Percentiles rank a stretch among this genome's conserved stretches.
Evolutionary conservation across 1,140 invertebrate species (phyloP).

Genomic region (Orius insidiosus): DNA sequence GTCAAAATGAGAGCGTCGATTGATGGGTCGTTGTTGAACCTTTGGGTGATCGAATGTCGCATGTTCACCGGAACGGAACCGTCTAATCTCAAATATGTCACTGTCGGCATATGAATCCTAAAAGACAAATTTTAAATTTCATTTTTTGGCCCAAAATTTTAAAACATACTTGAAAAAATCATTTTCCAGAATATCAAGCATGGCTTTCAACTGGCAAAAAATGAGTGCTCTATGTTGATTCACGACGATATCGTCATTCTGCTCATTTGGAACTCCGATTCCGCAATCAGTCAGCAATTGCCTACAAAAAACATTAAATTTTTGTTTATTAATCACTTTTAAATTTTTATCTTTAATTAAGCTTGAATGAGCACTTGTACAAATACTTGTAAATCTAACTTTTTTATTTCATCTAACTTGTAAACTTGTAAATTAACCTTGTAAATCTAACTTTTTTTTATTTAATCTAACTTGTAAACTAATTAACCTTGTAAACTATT

Average conservation of each 20-base stretch:
- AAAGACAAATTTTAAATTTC: slow-evolving; percentile 10
- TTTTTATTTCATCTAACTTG: too few species aligned
- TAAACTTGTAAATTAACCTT: neutral
- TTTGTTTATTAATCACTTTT: too few species aligned
- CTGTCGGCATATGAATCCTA: slow-evolving; percentile 63
- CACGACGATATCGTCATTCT: slow-evolving; percentile 37
- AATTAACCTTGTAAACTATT: too few species aligned
- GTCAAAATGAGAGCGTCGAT: slow-evolving; percentile 92
- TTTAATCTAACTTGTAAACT: neutral
- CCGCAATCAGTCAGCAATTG: slow-evolving; percentile 92
- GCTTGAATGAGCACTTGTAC: too few species aligned
- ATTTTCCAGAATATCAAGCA: slow-evolving; percentile 93
- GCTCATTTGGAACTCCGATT: slow-evolving; percentile 50
- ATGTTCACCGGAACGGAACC: slow-evolving; percentile 76
- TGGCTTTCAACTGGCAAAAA: slow-evolving; percentile 93
- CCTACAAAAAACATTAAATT: slow-evolving; percentile 29
- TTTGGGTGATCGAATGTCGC: slow-evolving; percentile 72
- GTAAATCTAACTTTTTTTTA: neutral
- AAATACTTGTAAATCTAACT: too few species aligned
- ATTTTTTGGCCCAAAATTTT: neutral
- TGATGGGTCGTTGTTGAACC: slow-evolving; percentile 93
- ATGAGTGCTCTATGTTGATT: slow-evolving; percentile 90
- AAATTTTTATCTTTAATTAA: too few species aligned
- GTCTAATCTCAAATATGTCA: slow-evolving; percentile 84
- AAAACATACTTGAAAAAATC: slow-evolving; percentile 59